A percentile compares a stretch with the other conserved stretches of the same genome.
phyloP scores from a whole-genome alignment of 2,888 invertebrate genomes.

The Lissonota sp. region DNA sequence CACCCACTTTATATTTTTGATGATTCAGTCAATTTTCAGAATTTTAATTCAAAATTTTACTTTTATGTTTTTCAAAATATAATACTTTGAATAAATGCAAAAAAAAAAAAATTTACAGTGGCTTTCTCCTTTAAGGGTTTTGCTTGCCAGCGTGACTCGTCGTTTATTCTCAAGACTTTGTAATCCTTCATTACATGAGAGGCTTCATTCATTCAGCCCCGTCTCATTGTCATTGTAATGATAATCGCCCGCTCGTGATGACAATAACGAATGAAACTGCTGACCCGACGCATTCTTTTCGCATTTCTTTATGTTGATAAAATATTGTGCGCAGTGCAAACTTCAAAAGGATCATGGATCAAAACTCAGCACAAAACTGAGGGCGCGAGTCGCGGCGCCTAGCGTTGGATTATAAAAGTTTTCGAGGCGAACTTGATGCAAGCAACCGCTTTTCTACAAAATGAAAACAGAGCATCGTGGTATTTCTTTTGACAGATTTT shows the following conservation, averaged over 20 bases:
- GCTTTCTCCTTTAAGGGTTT: constrained; percentile 66
- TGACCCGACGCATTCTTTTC: not conserved
- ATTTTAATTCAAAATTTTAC: too few relatives aligned
- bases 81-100: too few relatives aligned
- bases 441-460: too few relatives aligned
- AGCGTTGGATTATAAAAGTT: too few relatives aligned
- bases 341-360: constrained; percentile 44
- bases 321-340: constrained; percentile 33
- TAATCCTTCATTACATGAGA: constrained; percentile 28
- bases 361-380: constrained; percentile 1
- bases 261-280: constrained; percentile 35
- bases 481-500: too few relatives aligned
- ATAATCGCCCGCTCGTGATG: constrained; percentile 24
- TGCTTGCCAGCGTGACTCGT: constrained; percentile 17
- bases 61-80: too few relatives aligned
- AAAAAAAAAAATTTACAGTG: too few relatives aligned
- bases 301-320: constrained; percentile 17
- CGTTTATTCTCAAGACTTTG: constrained; percentile 38
- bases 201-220: constrained; percentile 32
- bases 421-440: too few relatives aligned
- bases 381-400: too few relatives aligned
- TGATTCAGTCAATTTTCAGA: too few relatives aligned
- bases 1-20: too few relatives aligned
- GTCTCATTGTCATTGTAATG: constrained; percentile 57
- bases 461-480: too few relatives aligned